phyloP scores from a whole-genome alignment of 2,797 vertebrate genomes.

The Florisuga fusca region DNA sequence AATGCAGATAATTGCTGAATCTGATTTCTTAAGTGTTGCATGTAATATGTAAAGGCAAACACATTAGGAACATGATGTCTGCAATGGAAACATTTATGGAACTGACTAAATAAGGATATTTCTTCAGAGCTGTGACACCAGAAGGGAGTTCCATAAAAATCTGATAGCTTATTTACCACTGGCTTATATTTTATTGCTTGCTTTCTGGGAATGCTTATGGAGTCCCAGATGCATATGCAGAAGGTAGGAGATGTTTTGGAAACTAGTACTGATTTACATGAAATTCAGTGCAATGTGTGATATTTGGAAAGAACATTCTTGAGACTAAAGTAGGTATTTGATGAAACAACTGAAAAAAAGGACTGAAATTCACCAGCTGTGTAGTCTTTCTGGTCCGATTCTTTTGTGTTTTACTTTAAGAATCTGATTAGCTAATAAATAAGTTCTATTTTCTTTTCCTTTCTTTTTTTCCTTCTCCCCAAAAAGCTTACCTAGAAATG shows the following conservation, averaged over 20 bases:
- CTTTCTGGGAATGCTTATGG: rapidly evolving
- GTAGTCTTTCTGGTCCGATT: background rate
- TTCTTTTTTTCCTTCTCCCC: background rate
- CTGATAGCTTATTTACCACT: background rate
- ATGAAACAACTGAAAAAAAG: background rate
- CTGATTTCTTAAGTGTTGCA: background rate
- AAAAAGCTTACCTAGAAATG: background rate
- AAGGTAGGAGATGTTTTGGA: background rate
- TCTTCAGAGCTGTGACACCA: background rate
- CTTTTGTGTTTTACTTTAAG: background rate
- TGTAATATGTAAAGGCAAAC: background rate
- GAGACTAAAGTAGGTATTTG: background rate
- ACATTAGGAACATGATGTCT: background rate
- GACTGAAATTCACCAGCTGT: background rate
- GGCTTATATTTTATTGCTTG: background rate
- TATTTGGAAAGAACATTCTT: background rate
- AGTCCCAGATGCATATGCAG: background rate
- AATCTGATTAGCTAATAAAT: background rate
- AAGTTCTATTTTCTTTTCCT: background rate
- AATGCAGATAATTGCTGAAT: background rate
- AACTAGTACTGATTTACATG: background rate
- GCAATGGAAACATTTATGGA: background rate
- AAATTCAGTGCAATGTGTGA: background rate
- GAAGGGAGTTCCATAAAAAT: background rate
- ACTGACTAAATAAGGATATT: background rate